Evolutionary conservation across 2,888 invertebrate genomes (phyloP), one percentile per base, ranked within the genome.

Genomic region (Caenorhabditis afra): DNA sequence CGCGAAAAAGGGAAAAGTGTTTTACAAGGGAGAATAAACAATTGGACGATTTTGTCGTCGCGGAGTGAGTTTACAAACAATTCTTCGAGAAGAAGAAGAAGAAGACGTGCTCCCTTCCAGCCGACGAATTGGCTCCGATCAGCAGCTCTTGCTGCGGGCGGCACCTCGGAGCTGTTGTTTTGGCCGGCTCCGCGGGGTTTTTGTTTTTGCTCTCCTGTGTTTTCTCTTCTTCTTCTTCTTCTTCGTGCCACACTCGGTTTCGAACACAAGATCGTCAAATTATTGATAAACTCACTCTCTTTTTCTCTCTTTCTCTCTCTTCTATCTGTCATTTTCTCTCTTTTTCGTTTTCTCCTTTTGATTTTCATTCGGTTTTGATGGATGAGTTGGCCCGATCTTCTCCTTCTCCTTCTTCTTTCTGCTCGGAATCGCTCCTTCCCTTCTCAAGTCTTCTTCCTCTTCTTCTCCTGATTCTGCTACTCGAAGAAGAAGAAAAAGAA

Each of bases 251-350:
- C 64, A 14, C 23, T 39, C 35, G 29, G 41, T 59, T 59, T 41
- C 45, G 65, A 65, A 64, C 65, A 52, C 59, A 64, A 65, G 37
- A 65, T 65, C 65, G 59, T 45, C 55, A 44, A 58, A 64, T 73
- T 59, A 66, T 66, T 66, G 65, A 66, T 74, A 66, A 74, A 44
- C 66, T 23, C 59, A 45, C 35, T 8, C 16, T 50, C 18, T 29
- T 8, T 11, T 18, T n/a, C 29, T 29, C 29, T 7, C 29, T 29
- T 7, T 7, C 16, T 50, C 18, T 18, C 14, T 11, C 29, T n/a
- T 29, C 39, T 58, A 23, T 37, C 55, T 73, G 37, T 52, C 58
- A 62, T 29, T 61, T 29, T 23, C 44, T 52, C 37, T 20, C 57
- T 22, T 49, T 49, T 49, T 29, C 39, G 3, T 20, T 64, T 66